Evolutionary conservation across 2,797 vertebrate species (phyloP), one percentile per base, ranked within the genome.

Genomic region (Harpagifer antarcticus): DNA sequence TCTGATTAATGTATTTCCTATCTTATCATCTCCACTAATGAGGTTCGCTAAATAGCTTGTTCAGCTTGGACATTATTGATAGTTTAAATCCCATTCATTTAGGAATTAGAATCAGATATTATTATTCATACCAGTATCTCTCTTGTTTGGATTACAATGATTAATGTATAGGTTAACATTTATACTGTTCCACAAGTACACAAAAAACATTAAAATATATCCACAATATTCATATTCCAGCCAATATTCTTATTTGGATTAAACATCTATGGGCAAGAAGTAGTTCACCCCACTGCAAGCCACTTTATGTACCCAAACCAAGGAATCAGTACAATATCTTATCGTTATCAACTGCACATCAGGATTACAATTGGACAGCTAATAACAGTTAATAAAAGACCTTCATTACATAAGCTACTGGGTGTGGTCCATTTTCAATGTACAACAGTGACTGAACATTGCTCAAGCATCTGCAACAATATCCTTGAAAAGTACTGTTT

Each of bases 21-120:
- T 81, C 73, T 81, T 71, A 86, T 82, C 65, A 68, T 76, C 43
- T 58, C 65, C 45, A 67, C 69, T 85, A 86, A 85, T 86, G 71
- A 88, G 61, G 20, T 27, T 17, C 52, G 76, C 58, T 78, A 74
- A 79, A 68, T 50, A 37, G 61, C 33, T 53, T 85, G 53, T 76
- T 84, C 72, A 65, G 49, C 27, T 20, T 58, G 62, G 27, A 68
- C 31, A 66, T 65, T 81, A 68, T 50, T 72, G 50, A 59, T 52
- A 43, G 74, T 78, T 78, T 68, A 74, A 49, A 75, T 60, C 8
- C 27, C 8, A 53, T 74, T 6, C 11, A 43, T 64, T 72, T 23
- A 47, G 57, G 69, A 61, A 50, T 71, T 40, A 20, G 14, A 23
- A 60, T 62, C 63, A 33, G 47, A 64, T 4, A 66, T 78, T 52